phyloP scores from a whole-genome alignment of 2,113 vertebrate genomes.

The Macaca nemestrina region DNA sequence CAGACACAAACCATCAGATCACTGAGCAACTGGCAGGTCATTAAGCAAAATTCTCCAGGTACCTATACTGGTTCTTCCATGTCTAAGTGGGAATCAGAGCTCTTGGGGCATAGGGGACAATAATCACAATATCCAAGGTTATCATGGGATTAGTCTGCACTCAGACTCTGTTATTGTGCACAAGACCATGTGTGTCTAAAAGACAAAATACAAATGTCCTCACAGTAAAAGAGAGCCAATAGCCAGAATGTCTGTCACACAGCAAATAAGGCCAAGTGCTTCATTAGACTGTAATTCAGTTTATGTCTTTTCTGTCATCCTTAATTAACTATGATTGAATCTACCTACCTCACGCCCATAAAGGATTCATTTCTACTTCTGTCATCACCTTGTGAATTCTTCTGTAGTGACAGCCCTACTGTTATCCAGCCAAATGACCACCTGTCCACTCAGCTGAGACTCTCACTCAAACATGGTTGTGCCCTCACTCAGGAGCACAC shows the following conservation, averaged over 20 bases:
- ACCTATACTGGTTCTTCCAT: background rate
- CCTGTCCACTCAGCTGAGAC: background rate
- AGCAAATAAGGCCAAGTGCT: background rate
- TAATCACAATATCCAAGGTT: background rate
- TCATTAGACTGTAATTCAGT: background rate
- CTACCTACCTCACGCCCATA: background rate
- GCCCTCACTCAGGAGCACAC: background rate
- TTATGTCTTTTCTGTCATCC: background rate
- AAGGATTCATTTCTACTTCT: background rate
- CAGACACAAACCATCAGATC: background rate
- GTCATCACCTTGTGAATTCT: background rate
- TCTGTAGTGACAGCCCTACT: background rate
- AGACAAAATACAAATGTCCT: background rate
- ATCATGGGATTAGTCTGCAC: background rate
- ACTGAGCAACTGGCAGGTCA: background rate
- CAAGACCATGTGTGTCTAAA: background rate
- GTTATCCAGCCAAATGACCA: background rate
- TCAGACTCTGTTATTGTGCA: background rate
- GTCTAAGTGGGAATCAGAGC: background rate
- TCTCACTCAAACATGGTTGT: background rate
- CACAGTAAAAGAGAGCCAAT: background rate
- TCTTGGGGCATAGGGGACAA: background rate
- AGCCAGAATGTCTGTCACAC: background rate
- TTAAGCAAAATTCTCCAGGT: background rate
- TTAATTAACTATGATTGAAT: slow-evolving; percentile 7